Evolutionary conservation across 2,797 vertebrate species (phyloP), one percentile per base, ranked within the genome.

Genomic region (Potorous gilbertii): DNA sequence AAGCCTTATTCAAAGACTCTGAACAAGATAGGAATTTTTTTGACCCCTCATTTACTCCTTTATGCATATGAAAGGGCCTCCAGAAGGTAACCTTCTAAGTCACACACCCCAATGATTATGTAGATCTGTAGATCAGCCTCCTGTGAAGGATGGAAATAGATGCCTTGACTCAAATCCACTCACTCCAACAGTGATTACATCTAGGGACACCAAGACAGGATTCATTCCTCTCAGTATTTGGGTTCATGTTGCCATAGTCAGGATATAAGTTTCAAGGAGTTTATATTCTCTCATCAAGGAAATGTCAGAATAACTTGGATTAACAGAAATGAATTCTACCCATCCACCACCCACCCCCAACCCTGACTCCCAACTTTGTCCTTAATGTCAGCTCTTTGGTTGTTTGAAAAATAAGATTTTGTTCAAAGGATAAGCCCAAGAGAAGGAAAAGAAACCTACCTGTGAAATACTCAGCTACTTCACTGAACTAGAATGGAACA

Each of bases 1-100:
- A 95, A 96, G 91, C 16, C 55, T 59, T 96, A 28, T 92, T 93
- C n/a, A 94, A 9, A 95, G 94, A 95, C 14, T 31, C 90, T 90
- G 92, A 96, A 90, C 66, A 59, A 55, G 28, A 2, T 6, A 3
- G 81, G 31, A 91, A 66, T 94, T 96, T 92, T 50, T 28, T 97
- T 96, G 95, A 90, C 54, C 62, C 10, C 81, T 27, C 0, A 66
- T 95, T 94, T 96, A 92, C 56, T 94, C 62, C 54, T 96, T 94
- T 91, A 50, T 93, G 56, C 18, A 21, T 91, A 87, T 13, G n/a
- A 92, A 95, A 95, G 87, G 90, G 16, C 54, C 28, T 24, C 91
- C 8, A 46, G 57, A 55, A 46, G 56, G 91, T 91, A 92, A 16
- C 92, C 50, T 94, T 40, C 91, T 95, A 3, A 52, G 50, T 90